Conservation (phyloP, 2,888 invertebrate species). For the Parascotia fuliginaria region DNA sequence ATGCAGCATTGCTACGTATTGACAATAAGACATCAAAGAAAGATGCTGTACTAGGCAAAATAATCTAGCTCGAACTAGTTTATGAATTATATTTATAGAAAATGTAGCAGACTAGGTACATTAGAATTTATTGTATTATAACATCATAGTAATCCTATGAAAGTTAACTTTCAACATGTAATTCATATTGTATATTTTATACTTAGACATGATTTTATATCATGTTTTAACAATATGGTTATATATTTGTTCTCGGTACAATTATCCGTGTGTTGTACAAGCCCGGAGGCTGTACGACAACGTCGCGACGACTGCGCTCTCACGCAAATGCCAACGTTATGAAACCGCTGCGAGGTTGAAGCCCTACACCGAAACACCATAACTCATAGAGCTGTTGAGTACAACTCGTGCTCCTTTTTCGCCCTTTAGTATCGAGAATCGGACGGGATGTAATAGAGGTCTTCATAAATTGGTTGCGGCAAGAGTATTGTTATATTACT, state of each 20-base stretch:
- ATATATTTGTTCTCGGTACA: constrained; percentile 23
- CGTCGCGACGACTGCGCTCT: constrained; percentile 57
- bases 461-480: constrained; percentile 50
- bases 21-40: neutral
- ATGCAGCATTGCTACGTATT: neutral
- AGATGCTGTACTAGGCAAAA: neutral
- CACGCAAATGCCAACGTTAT: constrained; percentile 71
- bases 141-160: neutral
- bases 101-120: neutral
- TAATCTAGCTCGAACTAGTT: neutral
- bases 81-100: too few relatives aligned
- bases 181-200: constrained; percentile 18
- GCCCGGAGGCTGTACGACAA: constrained; percentile 58
- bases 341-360: constrained; percentile 61
- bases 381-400: constrained; percentile 47
- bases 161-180: neutral
- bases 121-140: neutral
- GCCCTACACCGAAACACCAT: constrained; percentile 49
- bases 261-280: constrained; percentile 47
- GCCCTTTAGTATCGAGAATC: constrained; percentile 23
- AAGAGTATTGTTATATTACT: constrained; percentile 63
- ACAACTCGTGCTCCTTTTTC: constrained; percentile 31
- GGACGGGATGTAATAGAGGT: constrained; percentile 41
- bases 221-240: constrained; percentile 27
- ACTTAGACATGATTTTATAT: constrained; percentile 27